Conservation (phyloP, 2,113 vertebrate species). For the Colinus virginianus region DNA sequence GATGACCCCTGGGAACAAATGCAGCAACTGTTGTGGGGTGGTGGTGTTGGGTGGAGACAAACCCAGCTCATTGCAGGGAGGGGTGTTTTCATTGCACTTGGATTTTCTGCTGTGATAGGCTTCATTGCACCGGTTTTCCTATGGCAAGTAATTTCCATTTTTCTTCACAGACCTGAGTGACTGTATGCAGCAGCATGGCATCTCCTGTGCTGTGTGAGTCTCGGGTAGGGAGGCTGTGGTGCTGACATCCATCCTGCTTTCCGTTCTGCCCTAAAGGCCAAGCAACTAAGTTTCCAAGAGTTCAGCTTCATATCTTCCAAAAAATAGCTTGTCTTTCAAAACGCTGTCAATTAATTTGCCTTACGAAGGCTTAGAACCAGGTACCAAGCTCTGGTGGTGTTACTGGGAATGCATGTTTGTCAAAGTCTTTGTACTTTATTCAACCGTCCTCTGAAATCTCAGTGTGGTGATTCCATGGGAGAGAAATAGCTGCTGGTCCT, state of each 20-base stretch:
- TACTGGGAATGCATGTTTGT: background rate
- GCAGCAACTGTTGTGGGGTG: background rate
- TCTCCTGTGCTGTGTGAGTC: background rate
- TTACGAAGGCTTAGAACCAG: background rate
- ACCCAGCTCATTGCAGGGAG: background rate
- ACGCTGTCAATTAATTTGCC: background rate
- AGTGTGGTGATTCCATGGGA: background rate
- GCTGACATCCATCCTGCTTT: background rate
- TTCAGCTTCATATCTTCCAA: background rate
- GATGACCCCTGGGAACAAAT: fast-evolving
- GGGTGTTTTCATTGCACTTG: background rate
- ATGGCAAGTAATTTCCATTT: background rate
- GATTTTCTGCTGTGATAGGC: background rate
- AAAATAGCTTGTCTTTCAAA: background rate
- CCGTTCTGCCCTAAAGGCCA: background rate
- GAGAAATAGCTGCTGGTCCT: background rate
- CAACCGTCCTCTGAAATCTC: background rate
- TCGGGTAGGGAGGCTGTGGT: fast-evolving
- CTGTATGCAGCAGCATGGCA: background rate
- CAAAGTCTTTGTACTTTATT: fast-evolving
- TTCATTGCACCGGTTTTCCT: background rate
- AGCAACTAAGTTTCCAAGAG: background rate
- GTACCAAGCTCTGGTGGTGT: background rate
- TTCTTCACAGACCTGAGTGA: background rate
- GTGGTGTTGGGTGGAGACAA: background rate